Percentiles rank a stretch among this genome's conserved stretches.
These are phyloP conservation scores for Heterodera schachtii DNA, from an alignment of 1,140 invertebrate species.

Conservation along the genomic window DNA sequence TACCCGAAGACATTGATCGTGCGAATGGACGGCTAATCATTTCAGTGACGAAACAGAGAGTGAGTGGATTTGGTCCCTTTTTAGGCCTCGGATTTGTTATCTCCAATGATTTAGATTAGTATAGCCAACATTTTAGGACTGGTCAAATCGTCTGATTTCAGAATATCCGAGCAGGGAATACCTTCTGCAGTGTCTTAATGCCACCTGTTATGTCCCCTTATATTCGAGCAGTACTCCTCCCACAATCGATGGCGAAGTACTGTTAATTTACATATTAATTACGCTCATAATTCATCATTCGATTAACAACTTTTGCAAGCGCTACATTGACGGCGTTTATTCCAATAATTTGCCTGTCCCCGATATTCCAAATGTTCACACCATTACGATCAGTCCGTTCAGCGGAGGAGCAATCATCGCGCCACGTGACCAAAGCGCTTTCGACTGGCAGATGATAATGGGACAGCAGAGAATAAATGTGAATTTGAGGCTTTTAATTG, in stretches of 20 bases:
- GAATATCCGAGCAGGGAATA: slow-evolving; percentile 42
- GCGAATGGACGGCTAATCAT: slow-evolving; percentile 50
- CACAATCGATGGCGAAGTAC: slow-evolving; percentile 63
- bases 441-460: slow-evolving; percentile 54
- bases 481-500: background rate
- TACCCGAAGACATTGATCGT: slow-evolving; percentile 50
- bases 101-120: too few species aligned
- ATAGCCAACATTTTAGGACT: slow-evolving; percentile 26
- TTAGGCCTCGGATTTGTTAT: too few species aligned
- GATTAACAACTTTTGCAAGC: slow-evolving; percentile 58
- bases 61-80: slow-evolving; percentile 9
- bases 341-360: slow-evolving; percentile 67
- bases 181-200: slow-evolving; percentile 62
- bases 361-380: slow-evolving; percentile 56
- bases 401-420: slow-evolving; percentile 52
- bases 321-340: slow-evolving; percentile 67
- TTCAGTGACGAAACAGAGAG: slow-evolving; percentile 54
- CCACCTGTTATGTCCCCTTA: slow-evolving; percentile 67
- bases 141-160: slow-evolving; percentile 41
- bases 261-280: slow-evolving; percentile 18
- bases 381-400: slow-evolving; percentile 67
- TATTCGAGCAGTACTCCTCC: slow-evolving; percentile 65
- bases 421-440: slow-evolving; percentile 55
- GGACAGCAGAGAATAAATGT: slow-evolving; percentile 54
- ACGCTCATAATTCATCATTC: background rate